Evolutionary conservation across 2,797 vertebrate genomes (phyloP), one percentile per base, ranked within the genome.

Genomic region (Acanthopagrus latus): DNA sequence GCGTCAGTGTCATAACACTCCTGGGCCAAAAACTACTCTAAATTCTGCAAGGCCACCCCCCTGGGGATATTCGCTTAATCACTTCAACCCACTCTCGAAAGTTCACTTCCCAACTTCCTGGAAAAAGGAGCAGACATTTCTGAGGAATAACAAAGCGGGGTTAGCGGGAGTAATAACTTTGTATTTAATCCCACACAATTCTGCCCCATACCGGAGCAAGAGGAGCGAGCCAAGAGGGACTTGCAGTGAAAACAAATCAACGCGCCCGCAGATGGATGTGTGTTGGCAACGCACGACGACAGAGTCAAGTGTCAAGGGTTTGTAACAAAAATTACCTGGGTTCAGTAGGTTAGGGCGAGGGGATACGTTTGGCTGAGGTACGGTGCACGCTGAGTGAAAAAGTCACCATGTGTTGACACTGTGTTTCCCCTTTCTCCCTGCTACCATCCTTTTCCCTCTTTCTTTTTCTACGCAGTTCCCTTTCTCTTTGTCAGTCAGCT

Each of bases 101-200:
- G 91, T 92, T 94, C 89, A 92, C 75, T 74, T 92, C 47, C 85
- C 88, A 91, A 90, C 89, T 91, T 94, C 88, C 88, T 89, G 90
- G 93, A 92, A 93, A 84, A 86, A 80, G 80, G 57, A 89, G 83
- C 70, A 84, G 81, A 86, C 72, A 66, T 76, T 86, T 90, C 77
- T 78, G 73, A 88, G 87, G 86, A 89, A 91, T 91, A 92, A 91
- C 83, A 91, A 90, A 90, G 86, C 84, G 84, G 29, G 80, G 81
- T 88, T 89, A 84, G 91, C 68, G 79, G 64, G 85, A 83, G 79
- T 74, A 88, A 92, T 79, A 89, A 89, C 85, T 83, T 75, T 79
- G 85, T 84, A 81, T 86, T 89, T 91, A 92, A 89, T 91, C 91
- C 81, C 71, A 69, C 84, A 75, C 85, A 84, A 76, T 66, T 89